Base-by-base conservation (phyloP, 23 tunicate genomes). In the Halocynthia roretzi region DNA sequence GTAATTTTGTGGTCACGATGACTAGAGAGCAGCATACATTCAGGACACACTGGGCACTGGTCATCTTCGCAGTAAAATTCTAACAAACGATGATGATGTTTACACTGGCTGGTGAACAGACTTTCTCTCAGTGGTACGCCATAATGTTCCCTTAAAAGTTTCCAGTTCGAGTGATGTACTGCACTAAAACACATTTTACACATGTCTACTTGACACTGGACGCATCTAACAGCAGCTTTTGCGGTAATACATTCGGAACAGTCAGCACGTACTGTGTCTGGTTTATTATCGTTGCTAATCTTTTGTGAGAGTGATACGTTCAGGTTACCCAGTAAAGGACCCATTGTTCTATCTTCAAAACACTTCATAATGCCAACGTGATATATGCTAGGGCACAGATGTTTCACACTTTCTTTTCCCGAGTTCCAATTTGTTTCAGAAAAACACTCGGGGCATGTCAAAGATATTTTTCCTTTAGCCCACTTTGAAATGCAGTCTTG, bases 21-120 rank as follows among this genome's bases (percentile, higher is more conserved):
- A 50, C 17, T 10, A 20, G 8, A 44, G 31, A 22, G 55, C 48
- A 74, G 55, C 64, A 80, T 69, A n/a, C 83, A 80, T 17, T 80
- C 76, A 10, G 76, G 64, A 53, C 83, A 80, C 31, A 80, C 57
- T 20, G 73, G 76, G 11, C 40, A 68, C 6, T 80, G 61, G 66
- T 80, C 83, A 52, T 69, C 76, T 31, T 67, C 74, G 23, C 83
- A 80, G 66, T 31, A 80, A 68, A 51, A 70, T 50, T 80, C 83
- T 44, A 80, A 18, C 18, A 80, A 51, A 18, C 73, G 51, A 66
- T 67, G 15, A 7, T 79, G 83, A 5, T 67, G 23, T 8, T 48
- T 22, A 68, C 83, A 80, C 56, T 74, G 64, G 31, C 64, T 74
- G 0, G 55, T 54, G 0, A 54, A 54, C 40, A 74, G 31, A 54